These are phyloP conservation scores for Gallinago jamesoni DNA, from an alignment of 2,113 vertebrate species.

Conservation along the genomic window DNA sequence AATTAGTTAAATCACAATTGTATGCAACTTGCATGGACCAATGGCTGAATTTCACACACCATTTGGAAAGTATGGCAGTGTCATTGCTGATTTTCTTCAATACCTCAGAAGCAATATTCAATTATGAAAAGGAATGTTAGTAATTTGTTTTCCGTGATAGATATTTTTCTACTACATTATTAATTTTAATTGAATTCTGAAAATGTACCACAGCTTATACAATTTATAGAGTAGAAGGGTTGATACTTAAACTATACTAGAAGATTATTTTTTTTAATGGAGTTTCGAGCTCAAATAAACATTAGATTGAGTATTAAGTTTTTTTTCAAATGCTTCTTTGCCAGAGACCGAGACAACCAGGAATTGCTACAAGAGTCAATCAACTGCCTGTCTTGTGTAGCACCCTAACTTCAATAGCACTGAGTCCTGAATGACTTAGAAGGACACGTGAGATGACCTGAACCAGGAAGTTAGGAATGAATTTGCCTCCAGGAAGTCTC, in stretches of 20 bases:
- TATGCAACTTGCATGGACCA: conserved; percentile 44
- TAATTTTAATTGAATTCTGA: conserved; percentile 67
- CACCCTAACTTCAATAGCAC: not conserved
- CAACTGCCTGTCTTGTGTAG: no score
- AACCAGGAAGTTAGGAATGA: not conserved
- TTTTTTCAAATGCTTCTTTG: not conserved
- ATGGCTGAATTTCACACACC: conserved; percentile 72
- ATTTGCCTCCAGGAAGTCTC: not conserved
- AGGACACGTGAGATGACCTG: not conserved
- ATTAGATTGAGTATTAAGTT: not conserved
- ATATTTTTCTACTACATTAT: conserved; percentile 34
- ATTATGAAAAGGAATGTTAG: conserved; percentile 58
- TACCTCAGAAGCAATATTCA: conserved; percentile 38
- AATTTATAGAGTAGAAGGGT: conserved; percentile 26
- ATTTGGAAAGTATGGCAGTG: conserved; percentile 61
- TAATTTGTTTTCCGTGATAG: not conserved
- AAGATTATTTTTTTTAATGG: conserved; percentile 36
- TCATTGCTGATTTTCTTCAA: conserved; percentile 6
- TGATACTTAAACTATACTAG: conserved; percentile 50
- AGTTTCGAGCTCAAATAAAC: not conserved
- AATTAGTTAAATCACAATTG: conserved; percentile 63
- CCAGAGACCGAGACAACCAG: not conserved
- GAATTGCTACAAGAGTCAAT: not conserved
- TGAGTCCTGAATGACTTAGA: not conserved
- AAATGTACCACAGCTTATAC: conserved; percentile 32